Evolutionary conservation across 1,140 invertebrate genomes (phyloP), one percentile per base, ranked within the genome.

Genomic region (Zaprionus gabonicus): DNA sequence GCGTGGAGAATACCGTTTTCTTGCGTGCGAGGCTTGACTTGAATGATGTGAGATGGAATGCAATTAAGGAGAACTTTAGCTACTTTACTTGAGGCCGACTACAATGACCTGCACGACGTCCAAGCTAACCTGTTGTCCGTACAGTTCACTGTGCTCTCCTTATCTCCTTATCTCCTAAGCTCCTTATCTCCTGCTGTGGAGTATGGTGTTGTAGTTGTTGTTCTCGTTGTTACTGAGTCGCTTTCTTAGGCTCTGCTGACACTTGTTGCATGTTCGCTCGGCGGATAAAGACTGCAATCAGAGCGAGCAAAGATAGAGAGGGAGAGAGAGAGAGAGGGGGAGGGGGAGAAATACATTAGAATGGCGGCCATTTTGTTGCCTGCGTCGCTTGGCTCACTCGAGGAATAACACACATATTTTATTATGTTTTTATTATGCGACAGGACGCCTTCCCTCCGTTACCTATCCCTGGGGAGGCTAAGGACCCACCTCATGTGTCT

Each of bases 401-500:
- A 31, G 31, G 31, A 31, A 31, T 10, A 31, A 31, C 31, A 34
- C 38, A 23, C 23, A 27, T 44, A 36, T 27, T 62, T 77, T 67
- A 67, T 73, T 56, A 58, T 27, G 62, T 60, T 73, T 77, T 70
- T 78, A 70, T 75, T 69, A 62, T 57, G 41, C 57, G 46, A 25
- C 28, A 66, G 20, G 27, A 28, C 27, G 27, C 27, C 27, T 28
- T 23, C n/a, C 13, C 12, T 20, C 20, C 20, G 20, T 20, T 41
- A 13, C 5, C 60, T 13, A 7, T 13, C 34, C n/a, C 27, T 34
- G 20, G 51, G 41, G 51, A 28, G 62, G 55, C 20, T 57, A 46
- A 36, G 38, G 20, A 55, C 64, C 56, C 60, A 23, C 38, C 56
- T 65, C 36, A 63, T 46, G 65, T 71, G 53, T n/a, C 27, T 9